These are phyloP conservation scores for Zosterops japonicus DNA, from an alignment of 2,113 vertebrate species.

Conservation along the genomic window DNA sequence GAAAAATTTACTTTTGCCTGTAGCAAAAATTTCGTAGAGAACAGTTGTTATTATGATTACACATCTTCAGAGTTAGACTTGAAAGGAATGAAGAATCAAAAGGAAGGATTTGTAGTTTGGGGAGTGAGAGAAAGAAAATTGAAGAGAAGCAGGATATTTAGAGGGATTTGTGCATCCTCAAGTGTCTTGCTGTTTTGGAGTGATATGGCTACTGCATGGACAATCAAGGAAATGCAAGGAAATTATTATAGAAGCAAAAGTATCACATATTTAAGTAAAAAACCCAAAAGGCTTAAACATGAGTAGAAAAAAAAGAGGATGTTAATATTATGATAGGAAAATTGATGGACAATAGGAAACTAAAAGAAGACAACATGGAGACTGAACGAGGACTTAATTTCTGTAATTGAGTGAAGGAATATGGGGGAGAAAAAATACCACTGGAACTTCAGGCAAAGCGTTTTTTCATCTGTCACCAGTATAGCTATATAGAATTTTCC, in stretches of 20 bases:
- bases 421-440: neutral
- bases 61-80: neutral
- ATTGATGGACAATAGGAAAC: neutral
- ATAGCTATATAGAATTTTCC: neutral
- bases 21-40: neutral
- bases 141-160: neutral
- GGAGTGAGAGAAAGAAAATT: neutral
- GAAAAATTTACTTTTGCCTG: neutral
- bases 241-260: neutral
- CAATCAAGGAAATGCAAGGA: neutral
- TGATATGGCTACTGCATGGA: neutral
- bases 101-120: neutral
- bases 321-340: neutral
- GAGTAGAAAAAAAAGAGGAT: neutral
- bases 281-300: neutral
- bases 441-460: neutral
- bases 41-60: neutral
- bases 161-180: neutral
- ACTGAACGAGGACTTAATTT: neutral
- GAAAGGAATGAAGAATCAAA: neutral
- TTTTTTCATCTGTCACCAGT: neutral
- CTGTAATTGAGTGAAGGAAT: neutral
- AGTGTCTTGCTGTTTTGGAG: neutral
- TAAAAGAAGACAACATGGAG: neutral
- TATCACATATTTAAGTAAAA: neutral